Conservation (phyloP, 2,797 vertebrate species). For the Gobionotothen gibberifrons region DNA sequence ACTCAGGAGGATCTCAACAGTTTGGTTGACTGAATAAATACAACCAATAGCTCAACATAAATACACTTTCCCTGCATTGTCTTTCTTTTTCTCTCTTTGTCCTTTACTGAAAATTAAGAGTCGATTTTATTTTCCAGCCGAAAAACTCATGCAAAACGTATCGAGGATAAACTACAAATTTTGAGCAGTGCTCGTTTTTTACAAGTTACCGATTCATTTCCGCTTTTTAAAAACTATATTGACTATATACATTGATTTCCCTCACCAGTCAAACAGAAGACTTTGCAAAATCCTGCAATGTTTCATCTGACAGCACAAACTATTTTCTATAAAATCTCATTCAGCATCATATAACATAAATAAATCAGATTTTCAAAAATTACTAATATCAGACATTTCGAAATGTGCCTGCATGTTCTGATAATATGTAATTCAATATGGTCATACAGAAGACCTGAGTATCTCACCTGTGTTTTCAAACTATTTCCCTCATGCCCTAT, state of each 20-base stretch:
- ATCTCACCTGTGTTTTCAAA: neutral
- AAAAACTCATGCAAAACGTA: constrained; percentile 2
- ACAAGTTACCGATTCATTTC: neutral
- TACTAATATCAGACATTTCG: neutral
- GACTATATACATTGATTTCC: neutral
- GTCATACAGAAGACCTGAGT: neutral
- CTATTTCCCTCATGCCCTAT: neutral
- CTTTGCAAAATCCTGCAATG: neutral
- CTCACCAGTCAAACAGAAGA: neutral
- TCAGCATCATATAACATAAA: neutral
- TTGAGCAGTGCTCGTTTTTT: neutral
- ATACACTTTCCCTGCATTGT: constrained; percentile 19
- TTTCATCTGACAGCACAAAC: neutral
- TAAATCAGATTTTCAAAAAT: neutral
- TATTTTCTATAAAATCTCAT: neutral
- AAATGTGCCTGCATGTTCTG: neutral
- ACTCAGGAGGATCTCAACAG: neutral
- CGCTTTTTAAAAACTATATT: too few relatives aligned
- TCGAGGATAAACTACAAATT: neutral
- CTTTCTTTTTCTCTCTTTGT: neutral
- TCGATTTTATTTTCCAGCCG: neutral
- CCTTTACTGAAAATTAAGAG: neutral
- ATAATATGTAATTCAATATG: neutral
- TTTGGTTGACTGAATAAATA: constrained; percentile 6
- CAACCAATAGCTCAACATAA: constrained; percentile 13